Conservation (phyloP, 2,113 vertebrate genomes). For the Pteruthius melanotis region DNA sequence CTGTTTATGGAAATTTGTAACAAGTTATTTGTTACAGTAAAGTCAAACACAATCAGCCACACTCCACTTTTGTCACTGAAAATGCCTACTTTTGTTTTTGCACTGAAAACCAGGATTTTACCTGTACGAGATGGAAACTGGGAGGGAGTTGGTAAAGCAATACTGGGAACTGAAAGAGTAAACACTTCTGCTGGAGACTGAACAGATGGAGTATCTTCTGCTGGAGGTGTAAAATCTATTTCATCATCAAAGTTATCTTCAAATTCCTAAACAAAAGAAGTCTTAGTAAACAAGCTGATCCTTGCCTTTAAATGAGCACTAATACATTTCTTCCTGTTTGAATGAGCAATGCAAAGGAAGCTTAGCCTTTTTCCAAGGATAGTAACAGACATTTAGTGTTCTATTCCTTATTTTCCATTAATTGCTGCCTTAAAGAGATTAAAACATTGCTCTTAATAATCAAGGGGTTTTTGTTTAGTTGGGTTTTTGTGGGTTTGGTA, state of each 20-base stretch:
- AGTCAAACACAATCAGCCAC: neutral
- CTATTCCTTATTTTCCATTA: neutral
- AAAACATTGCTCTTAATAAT: neutral
- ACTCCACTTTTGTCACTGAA: neutral
- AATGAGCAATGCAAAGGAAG: neutral
- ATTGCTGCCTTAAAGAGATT: neutral
- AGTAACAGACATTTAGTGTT: neutral
- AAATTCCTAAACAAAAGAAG: conserved; percentile 82
- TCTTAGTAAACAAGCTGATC: neutral
- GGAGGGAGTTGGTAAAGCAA: conserved; percentile 85
- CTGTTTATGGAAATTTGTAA: neutral
- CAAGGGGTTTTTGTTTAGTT: neutral
- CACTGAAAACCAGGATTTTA: conserved; percentile 18
- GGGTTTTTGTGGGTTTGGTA: neutral
- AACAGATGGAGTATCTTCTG: conserved; percentile 95
- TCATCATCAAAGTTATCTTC: conserved; percentile 99
- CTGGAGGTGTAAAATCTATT: conserved; percentile 96
- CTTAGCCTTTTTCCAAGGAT: neutral
- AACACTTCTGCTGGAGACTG: conserved; percentile 96
- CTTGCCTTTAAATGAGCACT: neutral
- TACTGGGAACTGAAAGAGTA: conserved; percentile 87
- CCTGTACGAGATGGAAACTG: conserved; percentile 87
- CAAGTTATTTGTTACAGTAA: neutral
- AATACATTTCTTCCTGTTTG: neutral
- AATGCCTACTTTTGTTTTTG: neutral